phyloP scores from a whole-genome alignment of 2,797 vertebrate genomes.

The Scolopax rusticola region DNA sequence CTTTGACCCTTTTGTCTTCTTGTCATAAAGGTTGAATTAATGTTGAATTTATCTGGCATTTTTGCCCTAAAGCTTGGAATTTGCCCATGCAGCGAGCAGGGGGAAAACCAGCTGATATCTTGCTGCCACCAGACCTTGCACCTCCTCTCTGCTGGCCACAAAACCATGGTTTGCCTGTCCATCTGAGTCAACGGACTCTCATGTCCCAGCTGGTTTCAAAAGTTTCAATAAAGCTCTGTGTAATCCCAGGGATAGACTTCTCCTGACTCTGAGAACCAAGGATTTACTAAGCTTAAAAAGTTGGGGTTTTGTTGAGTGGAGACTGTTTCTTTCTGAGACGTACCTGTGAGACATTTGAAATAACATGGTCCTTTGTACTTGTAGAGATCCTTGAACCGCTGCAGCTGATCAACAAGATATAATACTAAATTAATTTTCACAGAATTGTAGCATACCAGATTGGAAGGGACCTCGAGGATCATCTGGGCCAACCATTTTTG shows the following conservation, averaged over 20 bases:
- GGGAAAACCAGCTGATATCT: background rate
- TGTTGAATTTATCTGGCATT: rapidly evolving
- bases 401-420: background rate
- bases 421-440: background rate
- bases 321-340: background rate
- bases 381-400: background rate
- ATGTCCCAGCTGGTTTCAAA: background rate
- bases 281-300: background rate
- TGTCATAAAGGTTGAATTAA: background rate
- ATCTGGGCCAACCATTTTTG: background rate
- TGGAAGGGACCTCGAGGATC: background rate
- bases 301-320: background rate
- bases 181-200: rapidly evolving
- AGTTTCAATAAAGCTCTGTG: background rate
- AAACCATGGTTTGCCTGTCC: no score
- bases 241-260: background rate
- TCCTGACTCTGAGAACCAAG: background rate
- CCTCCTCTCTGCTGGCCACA: rapidly evolving
- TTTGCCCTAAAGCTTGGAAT: background rate
- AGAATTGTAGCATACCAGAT: background rate
- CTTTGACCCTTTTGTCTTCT: background rate
- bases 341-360: background rate
- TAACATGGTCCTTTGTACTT: background rate
- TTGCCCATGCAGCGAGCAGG: background rate
- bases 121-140: background rate